These are phyloP conservation scores for Drosophila yooni DNA, from an alignment of 2,888 invertebrate species.

Conservation along the genomic window DNA sequence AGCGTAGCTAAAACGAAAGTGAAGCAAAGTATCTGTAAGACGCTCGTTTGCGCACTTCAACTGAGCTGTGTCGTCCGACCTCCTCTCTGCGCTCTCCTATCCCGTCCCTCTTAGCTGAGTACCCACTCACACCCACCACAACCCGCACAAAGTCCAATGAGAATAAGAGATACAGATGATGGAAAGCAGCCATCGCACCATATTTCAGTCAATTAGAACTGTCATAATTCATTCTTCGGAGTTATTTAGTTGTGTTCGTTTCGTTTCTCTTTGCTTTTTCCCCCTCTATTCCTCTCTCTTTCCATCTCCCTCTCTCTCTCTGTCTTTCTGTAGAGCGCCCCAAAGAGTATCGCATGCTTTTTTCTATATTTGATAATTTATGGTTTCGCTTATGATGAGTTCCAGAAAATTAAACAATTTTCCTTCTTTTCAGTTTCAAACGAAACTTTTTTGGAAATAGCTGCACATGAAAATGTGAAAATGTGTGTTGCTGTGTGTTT, in stretches of 20 bases:
- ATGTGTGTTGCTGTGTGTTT: slow-evolving; percentile 22
- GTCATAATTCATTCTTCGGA: slow-evolving; percentile 84
- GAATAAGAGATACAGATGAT: slow-evolving; percentile 57
- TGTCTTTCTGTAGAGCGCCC: slow-evolving; percentile 7
- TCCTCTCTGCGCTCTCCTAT: background rate
- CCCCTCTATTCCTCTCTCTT: background rate
- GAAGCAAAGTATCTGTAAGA: slow-evolving; percentile 75
- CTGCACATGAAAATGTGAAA: slow-evolving; percentile 21
- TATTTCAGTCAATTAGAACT: slow-evolving; percentile 85
- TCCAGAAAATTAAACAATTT: slow-evolving; percentile 83
- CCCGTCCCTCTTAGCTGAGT: background rate
- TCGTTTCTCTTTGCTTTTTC: slow-evolving; percentile 16
- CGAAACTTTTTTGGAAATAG: slow-evolving; percentile 49
- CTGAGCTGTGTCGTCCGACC: slow-evolving; percentile 30
- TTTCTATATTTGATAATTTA: slow-evolving; percentile 77
- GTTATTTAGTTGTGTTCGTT: slow-evolving; percentile 75
- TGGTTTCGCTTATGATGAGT: slow-evolving; percentile 82
- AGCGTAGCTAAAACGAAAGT: slow-evolving; percentile 72
- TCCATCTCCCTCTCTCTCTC: background rate
- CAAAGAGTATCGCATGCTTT: slow-evolving; percentile 31
- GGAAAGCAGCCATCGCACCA: slow-evolving; percentile 82
- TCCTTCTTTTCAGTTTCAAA: slow-evolving; percentile 54
- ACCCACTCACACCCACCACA: slow-evolving; percentile 31
- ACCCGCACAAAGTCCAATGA: slow-evolving; percentile 53
- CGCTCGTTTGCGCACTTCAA: slow-evolving; percentile 67